A percentile compares a stretch with the other conserved stretches of the same genome.
These are phyloP conservation scores for Chloebia gouldiae DNA, from an alignment of 2,113 vertebrate genomes.

Conservation along the genomic window DNA sequence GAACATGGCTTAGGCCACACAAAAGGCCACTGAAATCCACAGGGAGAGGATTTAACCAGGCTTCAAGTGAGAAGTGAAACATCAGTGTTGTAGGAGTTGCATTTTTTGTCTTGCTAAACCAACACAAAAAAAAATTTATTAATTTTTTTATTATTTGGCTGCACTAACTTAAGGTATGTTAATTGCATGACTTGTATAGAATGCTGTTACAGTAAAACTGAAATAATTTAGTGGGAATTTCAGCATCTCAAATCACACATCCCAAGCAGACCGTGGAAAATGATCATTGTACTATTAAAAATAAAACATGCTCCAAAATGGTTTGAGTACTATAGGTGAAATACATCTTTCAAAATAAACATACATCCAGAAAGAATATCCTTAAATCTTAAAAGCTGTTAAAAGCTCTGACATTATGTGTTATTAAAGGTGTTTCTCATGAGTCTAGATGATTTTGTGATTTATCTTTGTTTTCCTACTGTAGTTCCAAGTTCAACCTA, in stretches of 20 bases:
- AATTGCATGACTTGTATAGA: not conserved
- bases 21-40: not conserved
- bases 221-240: slow-evolving; percentile 5
- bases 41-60: not conserved
- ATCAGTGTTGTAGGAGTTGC: not conserved
- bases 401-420: not conserved
- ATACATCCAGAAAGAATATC: not conserved
- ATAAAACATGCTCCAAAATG: not conserved
- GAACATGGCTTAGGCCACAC: not conserved
- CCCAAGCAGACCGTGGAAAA: not conserved
- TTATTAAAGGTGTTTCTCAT: not conserved
- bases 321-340: not conserved
- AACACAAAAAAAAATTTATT: not conserved
- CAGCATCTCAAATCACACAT: not conserved
- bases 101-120: not conserved
- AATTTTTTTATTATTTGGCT: not conserved
- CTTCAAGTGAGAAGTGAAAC: not conserved
- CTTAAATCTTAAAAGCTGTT: not conserved
- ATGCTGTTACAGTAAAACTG: not conserved
- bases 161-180: not conserved
- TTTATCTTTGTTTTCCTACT: not conserved
- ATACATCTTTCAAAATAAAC: slow-evolving; percentile 5
- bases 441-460: not conserved
- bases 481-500: not conserved
- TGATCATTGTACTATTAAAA: slow-evolving; percentile 28